phyloP scores from a whole-genome alignment of 2,888 invertebrate species.

The Tachina lurida region DNA sequence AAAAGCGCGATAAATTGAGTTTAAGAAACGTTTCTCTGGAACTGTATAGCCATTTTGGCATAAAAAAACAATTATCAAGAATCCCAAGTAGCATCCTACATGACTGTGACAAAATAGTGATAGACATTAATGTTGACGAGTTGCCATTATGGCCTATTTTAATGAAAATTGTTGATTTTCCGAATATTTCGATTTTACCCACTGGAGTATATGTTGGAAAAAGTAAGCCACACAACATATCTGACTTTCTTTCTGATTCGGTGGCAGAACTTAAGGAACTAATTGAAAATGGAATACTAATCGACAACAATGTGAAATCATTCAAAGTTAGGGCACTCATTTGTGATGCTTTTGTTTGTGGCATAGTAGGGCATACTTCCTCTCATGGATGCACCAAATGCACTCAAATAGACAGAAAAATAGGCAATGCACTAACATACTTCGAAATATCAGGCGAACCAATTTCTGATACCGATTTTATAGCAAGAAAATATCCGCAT shows the following conservation, averaged over 20 bases:
- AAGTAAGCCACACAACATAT: conserved; percentile 32
- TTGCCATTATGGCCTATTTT: conserved; percentile 56
- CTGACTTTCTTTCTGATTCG: conserved; percentile 8
- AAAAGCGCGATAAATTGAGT: conserved; percentile 3
- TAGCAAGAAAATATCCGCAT: conserved; percentile 6
- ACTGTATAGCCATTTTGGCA: conserved; percentile 26
- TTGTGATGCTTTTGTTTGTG: conserved; percentile 50
- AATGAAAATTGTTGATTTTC: conserved; percentile 13
- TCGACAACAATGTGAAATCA: conserved; percentile 4
- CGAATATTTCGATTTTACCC: conserved; percentile 36
- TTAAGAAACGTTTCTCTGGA: conserved; percentile 36
- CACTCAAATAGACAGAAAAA: background rate
- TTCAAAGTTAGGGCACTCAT: conserved; percentile 4
- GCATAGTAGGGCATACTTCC: background rate
- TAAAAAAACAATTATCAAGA: conserved; percentile 9
- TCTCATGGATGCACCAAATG: conserved; percentile 19
- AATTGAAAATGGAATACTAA: conserved; percentile 22
- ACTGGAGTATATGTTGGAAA: conserved; percentile 42
- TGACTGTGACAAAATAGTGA: conserved; percentile 16
- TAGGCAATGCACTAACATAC: background rate
- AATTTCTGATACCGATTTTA: conserved; percentile 30
- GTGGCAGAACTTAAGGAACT: conserved; percentile 29
- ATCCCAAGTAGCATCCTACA: background rate
- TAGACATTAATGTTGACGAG: conserved; percentile 56
- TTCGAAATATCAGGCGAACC: background rate